These are phyloP conservation scores for Lytechinus variegatus DNA, from an alignment of 35 echinoderm and acorn worm genomes.

Conservation along the genomic window DNA sequence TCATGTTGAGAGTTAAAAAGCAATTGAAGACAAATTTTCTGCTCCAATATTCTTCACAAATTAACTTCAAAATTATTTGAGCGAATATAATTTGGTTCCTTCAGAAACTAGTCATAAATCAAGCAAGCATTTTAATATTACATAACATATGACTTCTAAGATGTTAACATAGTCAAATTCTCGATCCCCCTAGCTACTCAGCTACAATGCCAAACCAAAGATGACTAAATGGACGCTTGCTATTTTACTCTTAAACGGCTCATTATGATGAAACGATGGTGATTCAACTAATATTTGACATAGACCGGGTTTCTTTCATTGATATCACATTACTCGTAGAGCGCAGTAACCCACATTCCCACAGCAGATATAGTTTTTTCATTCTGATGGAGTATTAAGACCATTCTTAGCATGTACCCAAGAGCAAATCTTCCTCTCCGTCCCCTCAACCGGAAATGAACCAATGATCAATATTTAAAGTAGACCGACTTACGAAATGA, in stretches of 20 bases:
- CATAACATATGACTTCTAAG: too few species aligned
- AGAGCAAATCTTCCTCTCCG: not conserved
- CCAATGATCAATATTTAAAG: slow-evolving; percentile 6
- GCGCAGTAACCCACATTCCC: not conserved
- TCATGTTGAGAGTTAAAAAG: too few species aligned
- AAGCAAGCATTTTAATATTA: too few species aligned
- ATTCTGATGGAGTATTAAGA: not conserved
- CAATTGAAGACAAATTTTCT: too few species aligned
- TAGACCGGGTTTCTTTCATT: not conserved
- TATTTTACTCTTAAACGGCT: not conserved
- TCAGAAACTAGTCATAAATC: too few species aligned
- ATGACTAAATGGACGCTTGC: too few species aligned
- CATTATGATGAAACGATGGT: not conserved
- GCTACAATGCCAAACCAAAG: too few species aligned
- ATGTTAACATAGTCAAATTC: too few species aligned
- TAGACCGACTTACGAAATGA: not conserved
- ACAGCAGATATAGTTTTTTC: not conserved
- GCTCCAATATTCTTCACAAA: too few species aligned
- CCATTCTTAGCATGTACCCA: not conserved
- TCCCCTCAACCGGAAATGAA: not conserved
- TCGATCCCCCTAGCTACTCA: too few species aligned
- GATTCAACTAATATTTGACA: not conserved
- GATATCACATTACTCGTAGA: not conserved
- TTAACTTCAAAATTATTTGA: too few species aligned
- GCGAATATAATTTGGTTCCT: too few species aligned